phyloP scores from a whole-genome alignment of 2,797 vertebrate species.

The Peromyscus eremicus region DNA sequence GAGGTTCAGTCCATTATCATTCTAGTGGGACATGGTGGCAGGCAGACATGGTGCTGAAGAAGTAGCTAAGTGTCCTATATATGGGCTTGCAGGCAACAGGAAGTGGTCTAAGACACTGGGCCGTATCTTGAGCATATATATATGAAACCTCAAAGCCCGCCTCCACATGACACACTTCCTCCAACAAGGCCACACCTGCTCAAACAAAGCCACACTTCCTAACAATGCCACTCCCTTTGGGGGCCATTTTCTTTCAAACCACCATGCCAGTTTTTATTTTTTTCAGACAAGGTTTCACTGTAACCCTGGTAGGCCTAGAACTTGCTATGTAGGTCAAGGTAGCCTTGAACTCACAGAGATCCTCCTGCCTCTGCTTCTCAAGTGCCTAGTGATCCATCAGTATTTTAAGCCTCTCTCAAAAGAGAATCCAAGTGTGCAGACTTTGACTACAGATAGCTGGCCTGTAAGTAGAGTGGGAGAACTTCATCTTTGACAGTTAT shows the following conservation, averaged over 20 bases:
- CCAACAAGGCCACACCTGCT: too few relatives aligned
- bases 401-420: conserved; percentile 4
- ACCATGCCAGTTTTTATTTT: not conserved
- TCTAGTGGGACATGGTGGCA: not conserved
- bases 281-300: not conserved
- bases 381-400: not conserved
- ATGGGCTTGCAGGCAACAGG: not conserved
- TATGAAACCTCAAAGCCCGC: not conserved
- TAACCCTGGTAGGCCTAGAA: not conserved
- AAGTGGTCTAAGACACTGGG: not conserved
- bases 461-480: not conserved
- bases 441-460: conserved; percentile 13
- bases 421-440: not conserved
- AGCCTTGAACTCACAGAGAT: not conserved
- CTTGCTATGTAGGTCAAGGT: not conserved
- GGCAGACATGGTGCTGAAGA: not conserved
- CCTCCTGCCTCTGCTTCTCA: not conserved
- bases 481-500: not conserved
- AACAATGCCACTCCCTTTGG: not conserved
- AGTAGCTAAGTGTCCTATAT: not conserved
- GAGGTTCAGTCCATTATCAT: not conserved
- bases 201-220: not conserved
- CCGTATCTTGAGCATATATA: not conserved
- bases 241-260: not conserved
- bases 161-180: not conserved